These are phyloP conservation scores for Ardeotis arabs DNA, from an alignment of 2,113 vertebrate genomes.

Conservation along the genomic window DNA sequence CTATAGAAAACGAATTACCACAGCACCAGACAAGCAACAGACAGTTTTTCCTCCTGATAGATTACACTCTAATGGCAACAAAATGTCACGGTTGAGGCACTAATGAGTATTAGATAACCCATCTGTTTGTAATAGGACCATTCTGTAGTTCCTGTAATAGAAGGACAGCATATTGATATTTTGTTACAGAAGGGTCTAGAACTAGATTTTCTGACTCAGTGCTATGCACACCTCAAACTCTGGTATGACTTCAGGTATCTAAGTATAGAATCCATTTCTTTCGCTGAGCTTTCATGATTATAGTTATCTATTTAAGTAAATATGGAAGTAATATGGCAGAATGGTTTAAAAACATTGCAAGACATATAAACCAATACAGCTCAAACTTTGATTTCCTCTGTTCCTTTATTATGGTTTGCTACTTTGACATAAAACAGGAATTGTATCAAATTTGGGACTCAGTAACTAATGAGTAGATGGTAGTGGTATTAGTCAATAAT, in stretches of 20 bases:
- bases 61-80: constrained; percentile 63
- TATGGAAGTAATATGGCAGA: background rate
- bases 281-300: background rate
- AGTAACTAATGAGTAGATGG: constrained; percentile 17
- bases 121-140: constrained; percentile 63
- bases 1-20: constrained; percentile 41
- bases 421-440: constrained; percentile 32
- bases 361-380: constrained; percentile 49
- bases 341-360: constrained; percentile 43
- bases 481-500: constrained; percentile 33
- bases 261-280: background rate
- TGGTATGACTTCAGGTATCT: background rate
- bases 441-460: constrained; percentile 32
- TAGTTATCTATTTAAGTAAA: background rate
- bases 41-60: constrained; percentile 71
- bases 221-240: background rate
- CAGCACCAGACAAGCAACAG: constrained; percentile 53
- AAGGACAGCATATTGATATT: background rate
- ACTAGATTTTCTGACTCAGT: background rate
- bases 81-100: constrained; percentile 73
- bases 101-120: constrained; percentile 68
- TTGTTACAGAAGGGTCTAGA: constrained; percentile 1
- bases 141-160: background rate
- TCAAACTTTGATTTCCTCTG: constrained; percentile 65
- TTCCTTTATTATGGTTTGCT: constrained; percentile 59